Evolutionary conservation across 2,888 invertebrate genomes (phyloP).

Genomic region (Aspidiotus destructor): DNA sequence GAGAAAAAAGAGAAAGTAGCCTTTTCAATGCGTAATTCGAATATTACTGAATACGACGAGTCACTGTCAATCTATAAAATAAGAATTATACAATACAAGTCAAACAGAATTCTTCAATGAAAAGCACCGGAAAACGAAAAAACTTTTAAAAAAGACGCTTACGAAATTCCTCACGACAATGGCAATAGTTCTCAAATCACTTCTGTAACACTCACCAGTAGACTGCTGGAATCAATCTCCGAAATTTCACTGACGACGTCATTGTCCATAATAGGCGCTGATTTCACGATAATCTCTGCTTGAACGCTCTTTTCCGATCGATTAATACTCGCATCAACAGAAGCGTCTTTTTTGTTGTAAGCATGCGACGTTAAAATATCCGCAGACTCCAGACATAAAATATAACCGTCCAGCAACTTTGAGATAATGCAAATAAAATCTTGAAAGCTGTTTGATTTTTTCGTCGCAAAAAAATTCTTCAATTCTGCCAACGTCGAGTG

Average conservation of each 20-base stretch:
- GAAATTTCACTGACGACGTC: no score
- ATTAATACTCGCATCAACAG: neutral
- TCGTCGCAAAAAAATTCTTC: constrained; percentile 6
- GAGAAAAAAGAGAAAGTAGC: constrained; percentile 17
- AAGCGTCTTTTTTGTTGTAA: neutral
- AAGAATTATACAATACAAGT: neutral
- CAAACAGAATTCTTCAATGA: no score
- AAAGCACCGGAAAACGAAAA: no score
- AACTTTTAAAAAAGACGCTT: no score
- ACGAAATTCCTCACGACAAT: no score
- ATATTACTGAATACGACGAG: neutral
- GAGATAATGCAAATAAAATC: constrained; percentile 9
- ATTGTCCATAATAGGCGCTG: no score
- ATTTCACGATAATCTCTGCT: neutral
- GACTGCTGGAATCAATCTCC: no score
- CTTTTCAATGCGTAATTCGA: constrained; percentile 23
- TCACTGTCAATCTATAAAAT: neutral
- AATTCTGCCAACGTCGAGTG: constrained; percentile 8
- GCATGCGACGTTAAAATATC: neutral
- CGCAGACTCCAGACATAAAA: neutral
- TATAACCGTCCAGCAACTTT: constrained; percentile 14
- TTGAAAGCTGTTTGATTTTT: constrained; percentile 11
- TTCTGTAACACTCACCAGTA: no score
- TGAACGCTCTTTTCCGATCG: constrained; percentile 7
- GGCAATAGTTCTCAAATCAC: no score